Evolutionary conservation across 2,113 vertebrate genomes (phyloP), one percentile per base, ranked within the genome.

Genomic region (Promerops cafer): DNA sequence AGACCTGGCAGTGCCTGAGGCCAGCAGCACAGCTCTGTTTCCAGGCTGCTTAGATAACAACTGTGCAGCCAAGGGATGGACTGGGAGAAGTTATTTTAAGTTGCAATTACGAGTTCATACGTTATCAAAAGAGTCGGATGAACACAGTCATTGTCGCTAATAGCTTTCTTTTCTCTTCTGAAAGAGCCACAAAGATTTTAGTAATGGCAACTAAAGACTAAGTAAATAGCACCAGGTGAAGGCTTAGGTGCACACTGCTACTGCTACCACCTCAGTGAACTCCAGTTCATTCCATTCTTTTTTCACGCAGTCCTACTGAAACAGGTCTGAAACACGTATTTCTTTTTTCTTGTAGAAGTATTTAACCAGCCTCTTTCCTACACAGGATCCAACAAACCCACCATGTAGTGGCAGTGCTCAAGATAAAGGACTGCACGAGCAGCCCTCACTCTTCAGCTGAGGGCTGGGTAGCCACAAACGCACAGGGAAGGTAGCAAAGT

Each of bases 21-120:
- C 42, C 17, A 50, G 64, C 3, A 1, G 80, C 50, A 83, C 40
- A 17, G 49, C 75, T 66, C 84, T 14, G 47, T 11, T 94, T 57
- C 57, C 82, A 85, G 53, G 65, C 81, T 83, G 68, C 76, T 74
- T 7, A 63, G 91, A 83, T 66, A 90, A 89, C 68, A 74, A 94
- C 65, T 23, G 37, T 3, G 1, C 3, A 12, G 90, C 77, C 83
- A 82, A 71, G 31, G 22, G 49, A 87, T 26, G 50, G 40, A 49
- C 88, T 20, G 20, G 33, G 47, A 83, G 60, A 90, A 92, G 79
- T 64, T 94, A 95, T 91, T 93, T 95, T 94, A 68, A 93, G 69
- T 83, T 71, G 49, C 64, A 94, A 83, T 81, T 85, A 76, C 44
- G 27, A 75, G 76, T 28, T 89, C 17, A 1, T 71, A 81, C 31